These are phyloP conservation scores for Holcopasites calliopsidis DNA, from an alignment of 1,140 invertebrate species.

Conservation along the genomic window DNA sequence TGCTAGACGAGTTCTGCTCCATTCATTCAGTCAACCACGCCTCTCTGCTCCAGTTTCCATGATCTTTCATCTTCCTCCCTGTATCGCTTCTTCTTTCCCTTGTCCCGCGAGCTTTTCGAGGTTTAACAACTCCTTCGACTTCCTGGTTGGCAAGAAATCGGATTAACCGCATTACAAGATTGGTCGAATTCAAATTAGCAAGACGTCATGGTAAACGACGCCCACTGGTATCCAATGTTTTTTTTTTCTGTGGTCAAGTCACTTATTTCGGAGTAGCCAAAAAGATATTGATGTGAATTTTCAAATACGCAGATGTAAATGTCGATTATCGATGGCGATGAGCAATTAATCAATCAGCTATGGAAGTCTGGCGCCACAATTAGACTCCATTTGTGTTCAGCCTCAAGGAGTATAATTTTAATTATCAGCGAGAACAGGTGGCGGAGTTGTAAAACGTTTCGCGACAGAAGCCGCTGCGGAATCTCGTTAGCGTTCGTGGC, in stretches of 20 bases:
- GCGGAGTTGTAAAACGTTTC: neutral
- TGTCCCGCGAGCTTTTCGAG: neutral
- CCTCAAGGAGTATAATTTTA: constrained; percentile 8
- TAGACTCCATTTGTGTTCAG: neutral
- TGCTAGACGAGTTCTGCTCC: constrained; percentile 32
- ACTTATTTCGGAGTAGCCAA: neutral
- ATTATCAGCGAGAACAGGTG: constrained; percentile 32
- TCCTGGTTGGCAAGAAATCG: neutral
- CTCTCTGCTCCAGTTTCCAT: constrained; percentile 61
- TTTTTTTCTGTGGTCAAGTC: no score
- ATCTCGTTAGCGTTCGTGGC: constrained; percentile 7
- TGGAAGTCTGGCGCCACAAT: neutral
- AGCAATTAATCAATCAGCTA: constrained; percentile 14
- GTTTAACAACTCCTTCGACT: no score
- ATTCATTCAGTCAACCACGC: constrained; percentile 51
- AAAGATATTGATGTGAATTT: no score
- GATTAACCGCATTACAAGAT: neutral
- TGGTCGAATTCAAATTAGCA: no score
- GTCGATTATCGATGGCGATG: neutral
- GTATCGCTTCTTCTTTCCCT: neutral
- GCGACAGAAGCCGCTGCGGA: neutral
- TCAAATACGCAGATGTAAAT: no score
- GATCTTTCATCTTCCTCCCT: constrained; percentile 43
- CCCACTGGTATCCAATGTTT: no score
- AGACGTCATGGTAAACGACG: no score